Conservation (phyloP, 2,888 invertebrate species). For the Tenodera sinensis region DNA sequence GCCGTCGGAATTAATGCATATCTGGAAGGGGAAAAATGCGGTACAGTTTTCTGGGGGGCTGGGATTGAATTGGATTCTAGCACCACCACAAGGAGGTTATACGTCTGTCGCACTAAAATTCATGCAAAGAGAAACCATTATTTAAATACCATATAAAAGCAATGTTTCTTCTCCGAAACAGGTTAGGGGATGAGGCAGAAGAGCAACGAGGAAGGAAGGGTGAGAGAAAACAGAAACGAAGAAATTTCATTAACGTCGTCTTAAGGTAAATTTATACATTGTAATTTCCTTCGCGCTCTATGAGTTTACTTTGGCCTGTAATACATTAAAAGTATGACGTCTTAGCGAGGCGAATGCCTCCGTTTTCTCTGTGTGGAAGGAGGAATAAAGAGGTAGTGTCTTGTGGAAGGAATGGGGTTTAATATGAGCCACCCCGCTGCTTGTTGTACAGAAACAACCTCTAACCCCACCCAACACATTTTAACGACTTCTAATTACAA, state of each 20-base stretch:
- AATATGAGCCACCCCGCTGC: neutral
- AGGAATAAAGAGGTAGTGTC: slow-evolving; percentile 5
- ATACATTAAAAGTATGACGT: slow-evolving; percentile 31
- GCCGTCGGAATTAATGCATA: slow-evolving; percentile 30
- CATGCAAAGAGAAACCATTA: slow-evolving; percentile 23
- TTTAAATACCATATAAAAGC: slow-evolving; percentile 25
- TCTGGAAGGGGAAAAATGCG: slow-evolving; percentile 9
- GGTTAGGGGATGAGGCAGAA: neutral
- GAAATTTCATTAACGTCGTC: slow-evolving; percentile 54
- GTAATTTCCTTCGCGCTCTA: slow-evolving; percentile 46
- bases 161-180: slow-evolving; percentile 11
- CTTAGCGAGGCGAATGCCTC: neutral
- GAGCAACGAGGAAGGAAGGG: neutral
- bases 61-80: neutral
- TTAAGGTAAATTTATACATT: slow-evolving; percentile 54
- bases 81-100: neutral
- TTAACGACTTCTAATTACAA: slow-evolving; percentile 11
- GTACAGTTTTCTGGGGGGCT: neutral
- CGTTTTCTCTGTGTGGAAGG: neutral
- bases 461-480: neutral
- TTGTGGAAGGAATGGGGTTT: neutral
- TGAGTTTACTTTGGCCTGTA: slow-evolving; percentile 14
- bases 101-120: slow-evolving; percentile 27
- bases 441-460: neutral
- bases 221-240: slow-evolving; percentile 16